Conservation (phyloP, 2,797 vertebrate species). For the Phrynocephalus guinanensis region DNA sequence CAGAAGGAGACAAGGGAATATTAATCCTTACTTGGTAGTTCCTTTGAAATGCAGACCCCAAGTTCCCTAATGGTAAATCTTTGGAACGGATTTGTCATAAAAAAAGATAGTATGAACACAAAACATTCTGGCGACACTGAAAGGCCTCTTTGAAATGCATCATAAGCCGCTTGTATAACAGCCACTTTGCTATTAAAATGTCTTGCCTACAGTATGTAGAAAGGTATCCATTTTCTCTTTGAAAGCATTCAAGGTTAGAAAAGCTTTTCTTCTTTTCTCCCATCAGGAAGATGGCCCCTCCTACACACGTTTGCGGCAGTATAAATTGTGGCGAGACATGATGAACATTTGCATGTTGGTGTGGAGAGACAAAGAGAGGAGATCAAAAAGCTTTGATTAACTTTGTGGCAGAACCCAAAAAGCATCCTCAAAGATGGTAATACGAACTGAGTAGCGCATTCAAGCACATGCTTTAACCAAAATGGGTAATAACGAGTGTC, state of each 20-base stretch:
- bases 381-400: constrained; percentile 23
- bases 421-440: constrained; percentile 5
- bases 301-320: not conserved
- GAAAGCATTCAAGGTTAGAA: constrained; percentile 52
- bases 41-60: constrained; percentile 66
- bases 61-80: constrained; percentile 61
- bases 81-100: constrained; percentile 68
- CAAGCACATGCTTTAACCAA: constrained; percentile 14
- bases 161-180: constrained; percentile 54
- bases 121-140: constrained; percentile 40
- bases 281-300: constrained; percentile 22
- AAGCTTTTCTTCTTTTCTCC: constrained; percentile 43
- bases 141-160: constrained; percentile 51
- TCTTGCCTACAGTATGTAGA: constrained; percentile 37
- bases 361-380: constrained; percentile 8
- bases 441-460: not conserved
- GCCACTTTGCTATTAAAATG: constrained; percentile 42
- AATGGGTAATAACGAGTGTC: not conserved
- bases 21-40: constrained; percentile 67
- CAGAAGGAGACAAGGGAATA: constrained; percentile 62
- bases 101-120: constrained; percentile 1
- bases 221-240: constrained; percentile 50
- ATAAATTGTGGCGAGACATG: constrained; percentile 15
- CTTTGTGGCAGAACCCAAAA: constrained; percentile 25
- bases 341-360: constrained; percentile 6